Evolutionary conservation across 2,888 invertebrate genomes (phyloP), one percentile per base, ranked within the genome.

Genomic region (Lithophane ornitopus): DNA sequence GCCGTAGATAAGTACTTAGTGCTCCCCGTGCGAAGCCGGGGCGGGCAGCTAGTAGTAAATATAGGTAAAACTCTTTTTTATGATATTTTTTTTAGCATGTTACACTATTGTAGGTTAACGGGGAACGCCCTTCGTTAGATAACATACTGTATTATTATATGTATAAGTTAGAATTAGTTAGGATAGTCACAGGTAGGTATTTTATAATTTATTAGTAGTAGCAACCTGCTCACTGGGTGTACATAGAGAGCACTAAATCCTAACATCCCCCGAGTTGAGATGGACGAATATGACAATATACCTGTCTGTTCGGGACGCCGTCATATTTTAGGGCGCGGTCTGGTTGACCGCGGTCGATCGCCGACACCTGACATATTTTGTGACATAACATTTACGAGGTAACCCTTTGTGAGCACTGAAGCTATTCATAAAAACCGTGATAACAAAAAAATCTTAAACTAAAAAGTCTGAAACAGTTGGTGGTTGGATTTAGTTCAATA

Each of bases 311-410:
- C 22, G 8, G 4, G 19, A 34, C 26, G 19, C 16, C 6, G 14
- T 4, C n/a, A 39, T 46, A 22, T 2, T 39, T 12, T 14, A 49
- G 28, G 39, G 41, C 19, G 19, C 22, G 22, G 39, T n/a, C 7
- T 16, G n/a, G 11, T 28, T 6, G 16, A 41, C 41, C 7, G 22
- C 54, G 73, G 12, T 46, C 46, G 39, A 59, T 49, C 14, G 26
- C n/a, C 12, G 6, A 28, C 74, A 49, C n/a, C 28, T 49, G 44
- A 74, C 49, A 75, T 28, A 46, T 41, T 28, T 16, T 72, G 41
- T 2, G 28, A 71, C 49, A 28, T 41, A 22, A 52, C 52, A 52
- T 28, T 2, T 70, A 22, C 39, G 16, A 46, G 26, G 39, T 39
- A 39, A 74, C 26, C 46, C 16, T 19, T 58, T 39, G 28, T 12